These are phyloP conservation scores for Drosophila pseudotalamancana DNA, from an alignment of 2,888 invertebrate species.

Conservation along the genomic window DNA sequence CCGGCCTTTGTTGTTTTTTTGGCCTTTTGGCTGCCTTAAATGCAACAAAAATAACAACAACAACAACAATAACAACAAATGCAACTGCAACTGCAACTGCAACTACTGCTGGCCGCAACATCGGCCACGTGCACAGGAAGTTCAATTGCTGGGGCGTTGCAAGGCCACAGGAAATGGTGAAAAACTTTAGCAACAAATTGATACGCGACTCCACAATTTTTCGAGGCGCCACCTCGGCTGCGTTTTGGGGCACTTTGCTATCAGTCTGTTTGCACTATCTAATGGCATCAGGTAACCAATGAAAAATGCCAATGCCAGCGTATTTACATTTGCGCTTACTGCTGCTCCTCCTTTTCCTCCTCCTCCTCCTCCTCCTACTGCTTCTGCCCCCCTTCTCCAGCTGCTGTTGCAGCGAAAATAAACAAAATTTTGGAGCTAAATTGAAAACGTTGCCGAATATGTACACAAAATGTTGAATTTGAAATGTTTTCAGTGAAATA, in stretches of 20 bases:
- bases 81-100: slow-evolving; percentile 5
- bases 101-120: slow-evolving; percentile 15
- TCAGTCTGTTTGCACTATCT: slow-evolving; percentile 68
- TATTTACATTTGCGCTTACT: slow-evolving; percentile 68
- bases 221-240: slow-evolving; percentile 5
- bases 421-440: slow-evolving; percentile 49
- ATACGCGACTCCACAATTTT: slow-evolving; percentile 36
- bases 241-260: slow-evolving; percentile 23
- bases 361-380: not conserved
- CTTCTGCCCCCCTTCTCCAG: slow-evolving; percentile 4
- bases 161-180: slow-evolving; percentile 25
- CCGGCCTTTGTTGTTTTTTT: slow-evolving; percentile 35
- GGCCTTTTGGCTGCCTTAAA: slow-evolving; percentile 32
- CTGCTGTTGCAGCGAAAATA: slow-evolving; percentile 31
- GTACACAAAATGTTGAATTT: slow-evolving; percentile 48
- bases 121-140: slow-evolving; percentile 53
- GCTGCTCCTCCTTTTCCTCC: slow-evolving; percentile 6
- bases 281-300: slow-evolving; percentile 71
- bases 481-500: slow-evolving; percentile 34
- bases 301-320: slow-evolving; percentile 57
- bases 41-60: slow-evolving; percentile 31
- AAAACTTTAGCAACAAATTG: slow-evolving; percentile 66
- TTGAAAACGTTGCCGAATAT: slow-evolving; percentile 52
- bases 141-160: slow-evolving; percentile 25
- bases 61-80: slow-evolving; percentile 30